These are phyloP conservation scores for Danionella cerebrum DNA, from an alignment of 2,113 vertebrate species.

Conservation along the genomic window DNA sequence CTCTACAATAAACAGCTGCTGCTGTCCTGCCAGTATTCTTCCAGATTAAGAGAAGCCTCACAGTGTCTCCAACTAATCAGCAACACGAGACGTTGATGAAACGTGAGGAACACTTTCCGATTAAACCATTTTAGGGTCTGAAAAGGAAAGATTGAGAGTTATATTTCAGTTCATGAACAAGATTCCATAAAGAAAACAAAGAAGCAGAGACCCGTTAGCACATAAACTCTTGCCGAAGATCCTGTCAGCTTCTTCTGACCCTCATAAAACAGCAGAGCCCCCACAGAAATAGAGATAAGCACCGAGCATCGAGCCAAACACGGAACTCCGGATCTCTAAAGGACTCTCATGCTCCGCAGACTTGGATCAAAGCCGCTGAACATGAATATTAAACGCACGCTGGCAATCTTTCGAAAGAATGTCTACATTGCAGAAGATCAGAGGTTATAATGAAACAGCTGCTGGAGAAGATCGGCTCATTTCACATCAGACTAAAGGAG, in stretches of 20 bases:
- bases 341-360: neutral
- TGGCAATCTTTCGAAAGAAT: slow-evolving; percentile 3
- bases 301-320: too few relatives aligned
- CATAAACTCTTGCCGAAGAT: neutral
- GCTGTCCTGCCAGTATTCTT: too few relatives aligned
- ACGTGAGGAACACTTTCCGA: too few relatives aligned
- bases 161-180: neutral
- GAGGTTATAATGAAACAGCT: neutral
- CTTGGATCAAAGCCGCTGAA: slow-evolving; percentile 2
- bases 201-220: too few relatives aligned
- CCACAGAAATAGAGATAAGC: neutral
- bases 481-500: neutral
- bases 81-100: too few relatives aligned
- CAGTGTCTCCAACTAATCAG: too few relatives aligned
- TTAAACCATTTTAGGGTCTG: too few relatives aligned
- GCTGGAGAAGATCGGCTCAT: neutral
- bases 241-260: neutral
- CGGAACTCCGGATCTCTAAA: too few relatives aligned
- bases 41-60: too few relatives aligned
- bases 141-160: neutral
- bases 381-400: neutral
- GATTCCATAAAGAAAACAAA: neutral
- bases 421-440: slow-evolving; percentile 8
- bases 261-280: neutral
- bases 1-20: too few relatives aligned